These are phyloP conservation scores for Heterocephalus glaber DNA, from an alignment of 2,113 vertebrate genomes.

Conservation along the genomic window DNA sequence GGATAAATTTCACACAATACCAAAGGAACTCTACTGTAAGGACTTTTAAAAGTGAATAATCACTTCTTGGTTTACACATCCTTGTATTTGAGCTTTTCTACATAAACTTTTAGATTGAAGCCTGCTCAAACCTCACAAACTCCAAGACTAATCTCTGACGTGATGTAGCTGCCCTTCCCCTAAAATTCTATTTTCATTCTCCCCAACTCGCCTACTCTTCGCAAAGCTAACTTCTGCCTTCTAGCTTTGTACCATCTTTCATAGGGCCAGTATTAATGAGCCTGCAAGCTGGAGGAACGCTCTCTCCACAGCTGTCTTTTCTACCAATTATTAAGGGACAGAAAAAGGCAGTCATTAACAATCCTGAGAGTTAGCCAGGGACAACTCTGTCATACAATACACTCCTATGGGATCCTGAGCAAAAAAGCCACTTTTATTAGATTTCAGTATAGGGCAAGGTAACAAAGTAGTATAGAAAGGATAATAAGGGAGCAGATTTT, in stretches of 20 bases:
- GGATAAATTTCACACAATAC: not conserved
- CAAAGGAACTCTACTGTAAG: not conserved
- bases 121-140: constrained; percentile 18
- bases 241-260: constrained; percentile 47
- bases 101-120: not conserved
- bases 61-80: not conserved
- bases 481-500: constrained; percentile 13
- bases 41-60: not conserved
- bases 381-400: constrained; percentile 56
- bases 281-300: constrained; percentile 33
- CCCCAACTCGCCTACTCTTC: not conserved
- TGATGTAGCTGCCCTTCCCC: not conserved
- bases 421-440: constrained; percentile 56
- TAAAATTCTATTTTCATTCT: not conserved
- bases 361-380: constrained; percentile 71
- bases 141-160: not conserved
- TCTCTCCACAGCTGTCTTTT: constrained; percentile 73
- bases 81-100: not conserved
- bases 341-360: constrained; percentile 78
- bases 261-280: constrained; percentile 59
- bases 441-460: not conserved
- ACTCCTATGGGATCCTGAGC: constrained; percentile 26
- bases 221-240: constrained; percentile 38
- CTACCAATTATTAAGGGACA: constrained; percentile 75
- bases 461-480: not conserved